Base-by-base conservation (phyloP, 1,140 invertebrate genomes). In the Drosophila nikananu region DNA sequence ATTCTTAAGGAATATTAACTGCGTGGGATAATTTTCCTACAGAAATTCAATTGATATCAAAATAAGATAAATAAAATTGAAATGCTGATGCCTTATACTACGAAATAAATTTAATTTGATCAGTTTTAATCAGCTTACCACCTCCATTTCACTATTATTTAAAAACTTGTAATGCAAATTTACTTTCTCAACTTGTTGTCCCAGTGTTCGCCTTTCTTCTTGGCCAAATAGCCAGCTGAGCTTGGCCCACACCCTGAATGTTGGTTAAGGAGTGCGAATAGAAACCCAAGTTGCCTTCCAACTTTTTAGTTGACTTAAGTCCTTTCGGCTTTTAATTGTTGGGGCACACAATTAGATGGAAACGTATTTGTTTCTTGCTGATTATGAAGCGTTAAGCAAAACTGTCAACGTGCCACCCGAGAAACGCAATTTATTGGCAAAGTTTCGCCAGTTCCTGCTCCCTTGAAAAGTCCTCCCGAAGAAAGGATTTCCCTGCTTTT, bases 311-410 rank as follows among this genome's bases (percentile, higher is more conserved):
- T 79, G 77, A 74, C 48, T 74, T 58, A 62, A 86, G 82, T 81
- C 67, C 73, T 80, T 78, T 78, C 48, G 79, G 79, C 78, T 66
- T 87, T 87, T 89, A 87, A 87, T 89, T 86, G 80, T 83, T 79
- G 61, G 62, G 68, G 65, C 77, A 89, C 84, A 89, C 84, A 89
- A 89, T 89, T 91, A 92, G 86, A 91, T 89, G 83, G 73, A 75
- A 91, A 86, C 84, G 86, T 92, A 92, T 92, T 92, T 92, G 91
- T 89, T 92, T 91, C 91, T 73, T 61, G 71, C 91, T 92, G 91
- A 92, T 92, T 92, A 92, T 92, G 91, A 92, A 92, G 91, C 91
- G 91, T 92, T 92, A 92, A 92, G 91, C 77, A 91, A 90, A 92
- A 92, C 91, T 92, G 91, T 92, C 91, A 92, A 92, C 91, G 82